Evolutionary conservation across 2,797 vertebrate species (phyloP).

Genomic region (Myoxocephalus aenaeus): DNA sequence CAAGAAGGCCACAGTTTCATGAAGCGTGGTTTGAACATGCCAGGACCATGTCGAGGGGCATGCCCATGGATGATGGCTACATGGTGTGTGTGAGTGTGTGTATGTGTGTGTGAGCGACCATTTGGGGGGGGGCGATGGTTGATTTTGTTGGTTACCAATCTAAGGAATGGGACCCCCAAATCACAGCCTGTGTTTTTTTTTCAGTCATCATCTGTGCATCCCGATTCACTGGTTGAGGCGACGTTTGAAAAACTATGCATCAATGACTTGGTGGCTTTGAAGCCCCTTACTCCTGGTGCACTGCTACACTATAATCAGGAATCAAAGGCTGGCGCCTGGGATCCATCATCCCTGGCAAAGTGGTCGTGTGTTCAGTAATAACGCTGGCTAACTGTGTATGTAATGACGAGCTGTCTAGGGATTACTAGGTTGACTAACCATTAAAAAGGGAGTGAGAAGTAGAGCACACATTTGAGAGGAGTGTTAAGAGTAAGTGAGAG

Average conservation of each 20-base stretch:
- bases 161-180: slow-evolving; percentile 63
- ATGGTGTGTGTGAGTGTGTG: slow-evolving; percentile 63
- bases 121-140: slow-evolving; percentile 46
- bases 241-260: slow-evolving; percentile 63
- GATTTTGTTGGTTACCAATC: slow-evolving; percentile 78
- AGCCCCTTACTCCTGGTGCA: slow-evolving; percentile 62
- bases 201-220: slow-evolving; percentile 58
- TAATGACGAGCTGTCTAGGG: slow-evolving; percentile 80
- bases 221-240: slow-evolving; percentile 41
- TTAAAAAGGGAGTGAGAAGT: slow-evolving; percentile 46
- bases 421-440: slow-evolving; percentile 68
- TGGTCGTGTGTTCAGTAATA: slow-evolving; percentile 74
- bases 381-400: slow-evolving; percentile 76
- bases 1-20: slow-evolving; percentile 84
- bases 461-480: slow-evolving; percentile 31
- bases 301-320: slow-evolving; percentile 77
- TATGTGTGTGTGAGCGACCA: slow-evolving; percentile 48
- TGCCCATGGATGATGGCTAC: slow-evolving; percentile 75
- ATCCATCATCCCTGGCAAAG: slow-evolving; percentile 79
- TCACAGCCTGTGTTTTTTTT: slow-evolving; percentile 50
- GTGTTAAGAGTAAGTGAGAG: slow-evolving; percentile 39
- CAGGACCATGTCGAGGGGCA: slow-evolving; percentile 81
- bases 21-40: slow-evolving; percentile 83
- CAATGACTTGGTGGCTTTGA: slow-evolving; percentile 80
- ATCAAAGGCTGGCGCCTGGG: slow-evolving; percentile 81